Base-by-base conservation (phyloP, 1,140 invertebrate species). In the Phortica variegata region DNA sequence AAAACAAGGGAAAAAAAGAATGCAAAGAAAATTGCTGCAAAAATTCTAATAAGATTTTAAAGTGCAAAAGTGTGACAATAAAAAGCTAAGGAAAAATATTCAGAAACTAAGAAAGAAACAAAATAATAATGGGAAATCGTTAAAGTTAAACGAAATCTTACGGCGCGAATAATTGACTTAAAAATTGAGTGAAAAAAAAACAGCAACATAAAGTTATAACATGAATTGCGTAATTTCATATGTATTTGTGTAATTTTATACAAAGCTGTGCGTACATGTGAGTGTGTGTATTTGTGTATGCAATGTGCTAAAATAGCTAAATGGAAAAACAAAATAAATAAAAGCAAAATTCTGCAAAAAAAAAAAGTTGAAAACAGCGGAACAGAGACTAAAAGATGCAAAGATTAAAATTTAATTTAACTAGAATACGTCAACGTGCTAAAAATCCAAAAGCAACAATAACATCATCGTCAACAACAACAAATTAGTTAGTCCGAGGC, bases 151-250 rank as follows among this genome's bases (percentile, higher is more conserved):
- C n/a, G n/a, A n/a, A n/a, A n/a, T n/a, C n/a, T n/a, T n/a, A n/a
- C n/a, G n/a, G n/a, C n/a, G n/a, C n/a, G n/a, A n/a, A n/a, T n/a
- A n/a, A n/a, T n/a, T n/a, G n/a, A n/a, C n/a, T n/a, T n/a, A n/a
- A n/a, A n/a, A n/a, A n/a, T n/a, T n/a, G n/a, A n/a, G n/a, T n/a
- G n/a, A n/a, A n/a, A n/a, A n/a, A n/a, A n/a, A n/a, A n/a, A n/a
- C n/a, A n/a, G n/a, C n/a, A n/a, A n/a, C n/a, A n/a, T n/a, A n/a
- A n/a, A n/a, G n/a, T n/a, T n/a, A n/a, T n/a, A n/a, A n/a, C n/a
- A n/a, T n/a, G 39, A 60, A 57, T 68, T 68, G 65, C 63, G 63
- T 68, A 68, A 68, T 58, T 58, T 43, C 19, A 13, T 58, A 29
- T 34, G 32, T 34, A 15, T 34, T 9, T 34, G 23, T 26, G 10